Evolutionary conservation across 2,113 vertebrate genomes (phyloP).

Genomic region (Ctenomys sociabilis): DNA sequence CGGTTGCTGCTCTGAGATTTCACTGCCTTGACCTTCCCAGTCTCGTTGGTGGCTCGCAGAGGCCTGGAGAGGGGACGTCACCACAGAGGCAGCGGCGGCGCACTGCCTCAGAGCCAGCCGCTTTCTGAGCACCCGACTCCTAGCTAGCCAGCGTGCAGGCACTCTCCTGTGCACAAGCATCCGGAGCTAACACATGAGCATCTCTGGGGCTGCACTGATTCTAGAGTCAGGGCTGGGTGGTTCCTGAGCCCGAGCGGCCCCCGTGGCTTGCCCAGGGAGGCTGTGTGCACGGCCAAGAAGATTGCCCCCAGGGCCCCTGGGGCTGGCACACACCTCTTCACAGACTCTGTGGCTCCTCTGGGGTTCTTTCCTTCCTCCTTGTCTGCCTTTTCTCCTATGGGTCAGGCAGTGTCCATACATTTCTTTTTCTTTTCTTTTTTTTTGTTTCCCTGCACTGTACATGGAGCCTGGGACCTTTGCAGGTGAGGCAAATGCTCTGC

Average conservation of each 20-base stretch:
- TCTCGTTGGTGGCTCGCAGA: background rate
- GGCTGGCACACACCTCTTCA: background rate
- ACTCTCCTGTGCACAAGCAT: accelerated
- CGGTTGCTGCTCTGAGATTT: background rate
- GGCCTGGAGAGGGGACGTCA: background rate
- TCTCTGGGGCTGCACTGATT: background rate
- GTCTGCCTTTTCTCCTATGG: background rate
- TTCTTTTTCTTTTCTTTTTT: background rate
- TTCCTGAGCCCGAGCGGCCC: background rate
- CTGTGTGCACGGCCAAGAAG: too few species aligned
- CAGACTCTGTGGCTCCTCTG: accelerated
- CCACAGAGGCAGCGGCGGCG: accelerated
- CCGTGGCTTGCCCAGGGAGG: background rate
- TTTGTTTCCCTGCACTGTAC: background rate
- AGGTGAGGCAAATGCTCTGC: background rate
- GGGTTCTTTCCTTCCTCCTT: background rate
- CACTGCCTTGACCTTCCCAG: background rate
- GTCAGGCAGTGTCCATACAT: accelerated
- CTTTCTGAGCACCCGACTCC: background rate
- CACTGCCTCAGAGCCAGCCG: background rate
- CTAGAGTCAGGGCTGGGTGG: background rate
- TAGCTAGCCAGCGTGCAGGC: accelerated
- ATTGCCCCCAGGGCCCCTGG: background rate
- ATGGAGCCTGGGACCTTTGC: background rate
- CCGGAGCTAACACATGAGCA: accelerated